These are phyloP conservation scores for Urechis unicinctus DNA, from an alignment of 2,888 invertebrate species.

Conservation along the genomic window DNA sequence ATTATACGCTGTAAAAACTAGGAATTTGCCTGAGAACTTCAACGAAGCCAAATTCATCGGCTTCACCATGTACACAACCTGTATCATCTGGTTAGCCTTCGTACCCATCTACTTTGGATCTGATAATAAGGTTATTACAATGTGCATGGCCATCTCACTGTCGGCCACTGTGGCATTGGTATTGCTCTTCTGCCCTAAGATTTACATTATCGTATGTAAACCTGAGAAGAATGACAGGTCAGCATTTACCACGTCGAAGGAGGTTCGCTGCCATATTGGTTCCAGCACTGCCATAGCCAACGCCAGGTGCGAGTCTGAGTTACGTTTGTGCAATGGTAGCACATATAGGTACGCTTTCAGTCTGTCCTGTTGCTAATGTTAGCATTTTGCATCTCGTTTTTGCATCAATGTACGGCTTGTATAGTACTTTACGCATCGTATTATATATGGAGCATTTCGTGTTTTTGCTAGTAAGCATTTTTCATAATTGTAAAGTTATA, in stretches of 20 bases:
- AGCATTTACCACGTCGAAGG: slow-evolving; percentile 68
- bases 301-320: neutral
- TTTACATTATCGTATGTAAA: slow-evolving; percentile 68
- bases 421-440: no score
- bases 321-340: slow-evolving; percentile 32
- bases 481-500: no score
- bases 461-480: no score
- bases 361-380: no score
- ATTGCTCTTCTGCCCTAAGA: slow-evolving; percentile 69
- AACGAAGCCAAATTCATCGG: slow-evolving; percentile 71
- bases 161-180: slow-evolving; percentile 68
- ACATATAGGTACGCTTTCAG: slow-evolving; percentile 32
- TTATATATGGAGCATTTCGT: no score
- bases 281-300: slow-evolving; percentile 23
- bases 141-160: slow-evolving; percentile 68
- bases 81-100: slow-evolving; percentile 96
- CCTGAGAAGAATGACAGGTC: slow-evolving; percentile 72
- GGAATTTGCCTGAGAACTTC: slow-evolving; percentile 97
- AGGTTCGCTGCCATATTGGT: slow-evolving; percentile 65
- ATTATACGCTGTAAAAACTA: slow-evolving; percentile 69
- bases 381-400: neutral
- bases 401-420: no score
- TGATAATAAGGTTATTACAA: slow-evolving; percentile 55
- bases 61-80: slow-evolving; percentile 99
- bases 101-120: slow-evolving; percentile 94